phyloP scores from a whole-genome alignment of 2,797 vertebrate genomes.

The Hapalemur alaotrensis region DNA sequence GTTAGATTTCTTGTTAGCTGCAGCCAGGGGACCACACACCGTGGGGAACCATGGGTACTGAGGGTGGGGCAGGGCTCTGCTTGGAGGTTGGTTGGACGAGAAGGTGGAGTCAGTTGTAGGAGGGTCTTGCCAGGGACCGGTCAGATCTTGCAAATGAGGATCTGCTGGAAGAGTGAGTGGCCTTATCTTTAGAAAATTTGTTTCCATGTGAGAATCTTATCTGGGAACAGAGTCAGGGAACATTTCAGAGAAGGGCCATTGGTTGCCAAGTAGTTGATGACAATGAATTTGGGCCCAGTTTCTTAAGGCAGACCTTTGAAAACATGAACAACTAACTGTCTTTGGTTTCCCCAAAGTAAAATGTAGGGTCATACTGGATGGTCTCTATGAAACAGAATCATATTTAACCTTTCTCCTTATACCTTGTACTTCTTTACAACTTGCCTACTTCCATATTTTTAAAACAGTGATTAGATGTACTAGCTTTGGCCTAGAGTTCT shows the following conservation, averaged over 20 bases:
- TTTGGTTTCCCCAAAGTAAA: background rate
- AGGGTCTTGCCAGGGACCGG: background rate
- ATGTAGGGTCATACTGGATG: background rate
- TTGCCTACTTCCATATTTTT: background rate
- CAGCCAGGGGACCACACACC: too few relatives aligned
- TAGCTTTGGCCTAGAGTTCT: background rate
- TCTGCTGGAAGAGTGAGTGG: background rate
- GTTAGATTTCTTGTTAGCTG: background rate
- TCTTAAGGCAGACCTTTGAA: background rate
- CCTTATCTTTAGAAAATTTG: background rate
- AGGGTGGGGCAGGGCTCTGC: accelerated
- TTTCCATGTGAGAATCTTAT: background rate
- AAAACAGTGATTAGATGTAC: background rate
- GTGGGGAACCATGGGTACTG: background rate
- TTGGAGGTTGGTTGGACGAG: background rate
- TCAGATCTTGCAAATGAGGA: background rate
- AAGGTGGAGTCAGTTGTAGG: background rate
- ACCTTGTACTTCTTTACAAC: background rate
- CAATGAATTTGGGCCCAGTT: background rate
- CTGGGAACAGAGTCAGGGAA: background rate
- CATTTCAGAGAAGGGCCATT: background rate
- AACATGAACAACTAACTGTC: background rate
- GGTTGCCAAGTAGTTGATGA: background rate
- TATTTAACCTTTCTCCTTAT: background rate
- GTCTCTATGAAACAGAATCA: background rate